Base-by-base conservation (phyloP, 2,888 invertebrate genomes). In the Smittia aterrima region DNA sequence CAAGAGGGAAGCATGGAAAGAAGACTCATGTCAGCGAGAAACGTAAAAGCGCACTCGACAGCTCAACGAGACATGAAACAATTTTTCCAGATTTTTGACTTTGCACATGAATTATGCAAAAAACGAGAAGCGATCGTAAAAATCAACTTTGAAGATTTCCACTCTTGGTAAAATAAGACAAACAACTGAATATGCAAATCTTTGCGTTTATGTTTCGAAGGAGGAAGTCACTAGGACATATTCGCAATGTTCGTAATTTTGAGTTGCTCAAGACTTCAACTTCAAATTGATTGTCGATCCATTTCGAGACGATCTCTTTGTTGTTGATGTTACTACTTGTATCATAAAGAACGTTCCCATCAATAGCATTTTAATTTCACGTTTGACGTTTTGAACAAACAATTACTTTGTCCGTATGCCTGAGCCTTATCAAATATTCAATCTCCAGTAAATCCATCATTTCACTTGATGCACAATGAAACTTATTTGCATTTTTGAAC, bases 381-480 rank as follows among this genome's bases (percentile, higher is more conserved):
- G 70, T 58, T 58, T 58, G 58, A 58, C 58, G 58, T 58, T 58
- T 58, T 58, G 58, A 58, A 58, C 58, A 58, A 58, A 58, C 58
- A 58, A 58, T 58, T 58, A 58, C 58, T 58, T 58, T 58, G 18
- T 9, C 16, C 18, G 47, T 16, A n/a, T 47, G 47, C 11, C 47
- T 47, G 18, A 27, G 11, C 24, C 70, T 70, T 70, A 70, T 70
- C 70, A 70, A 54, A 70, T 70, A 22, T 41, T 41, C 25, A 64
- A 70, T 70, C 70, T 70, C 41, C 25, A 70, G 70, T 70, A 70
- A 70, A 70, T 70, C 70, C 70, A 70, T 70, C 70, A 70, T 70
- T 70, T 70, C 54, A 32, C 25, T 27, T 53, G 25, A 54, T 25
- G 6, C 25, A 64, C 67, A 67, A 70, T 27, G 32, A 64, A 27